Evolutionary conservation across 1,140 invertebrate species (phyloP).

Genomic region (Nasonia longicornis): DNA sequence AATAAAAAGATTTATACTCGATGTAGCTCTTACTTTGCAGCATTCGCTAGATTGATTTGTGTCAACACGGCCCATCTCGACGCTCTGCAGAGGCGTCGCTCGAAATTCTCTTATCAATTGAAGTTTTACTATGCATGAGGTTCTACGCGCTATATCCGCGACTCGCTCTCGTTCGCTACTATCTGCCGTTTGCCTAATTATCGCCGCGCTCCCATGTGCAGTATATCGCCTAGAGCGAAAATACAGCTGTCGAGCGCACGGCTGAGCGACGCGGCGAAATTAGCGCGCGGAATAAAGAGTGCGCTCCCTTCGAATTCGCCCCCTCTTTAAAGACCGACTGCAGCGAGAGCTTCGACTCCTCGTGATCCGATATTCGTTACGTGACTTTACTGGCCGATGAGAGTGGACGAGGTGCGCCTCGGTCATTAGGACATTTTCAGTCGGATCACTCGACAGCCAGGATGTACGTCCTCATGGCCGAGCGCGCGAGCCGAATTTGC

Average conservation of each 20-base stretch:
- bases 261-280: neutral
- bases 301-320: neutral
- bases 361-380: neutral
- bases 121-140: neutral
- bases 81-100: neutral
- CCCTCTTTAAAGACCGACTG: neutral
- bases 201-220: neutral
- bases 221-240: neutral
- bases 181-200: neutral
- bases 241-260: neutral
- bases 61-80: neutral
- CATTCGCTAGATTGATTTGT: too few species aligned
- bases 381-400: neutral
- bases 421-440: neutral
- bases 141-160: neutral
- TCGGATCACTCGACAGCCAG: neutral
- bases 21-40: too few species aligned
- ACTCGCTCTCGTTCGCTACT: neutral
- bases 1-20: too few species aligned
- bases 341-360: neutral
- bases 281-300: neutral
- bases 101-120: neutral
- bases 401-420: neutral
- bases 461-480: neutral
- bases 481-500: neutral